phyloP scores from a whole-genome alignment of 2,888 invertebrate species.

The Andrena minutula region DNA sequence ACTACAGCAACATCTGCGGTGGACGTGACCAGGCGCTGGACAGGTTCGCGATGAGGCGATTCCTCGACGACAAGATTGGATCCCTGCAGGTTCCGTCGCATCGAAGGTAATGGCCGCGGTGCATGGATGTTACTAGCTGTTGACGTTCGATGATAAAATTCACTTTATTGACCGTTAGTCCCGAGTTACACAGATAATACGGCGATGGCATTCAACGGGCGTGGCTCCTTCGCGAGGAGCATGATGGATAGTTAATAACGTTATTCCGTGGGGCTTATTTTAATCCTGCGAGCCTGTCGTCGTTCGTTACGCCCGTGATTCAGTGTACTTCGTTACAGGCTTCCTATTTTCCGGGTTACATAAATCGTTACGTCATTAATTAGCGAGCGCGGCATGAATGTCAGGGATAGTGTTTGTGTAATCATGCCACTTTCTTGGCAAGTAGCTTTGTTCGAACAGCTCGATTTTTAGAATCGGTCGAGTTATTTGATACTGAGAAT shows the following conservation, averaged over 20 bases:
- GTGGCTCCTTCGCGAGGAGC: conserved; percentile 4
- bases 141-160: conserved; percentile 49
- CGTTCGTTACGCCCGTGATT: conserved; percentile 10
- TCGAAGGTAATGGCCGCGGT: conserved; percentile 86
- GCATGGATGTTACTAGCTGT: conserved; percentile 40
- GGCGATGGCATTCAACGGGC: conserved; percentile 27
- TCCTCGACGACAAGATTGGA: conserved; percentile 93
- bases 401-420: neutral
- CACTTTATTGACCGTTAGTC: conserved; percentile 37
- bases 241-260: conserved; percentile 23
- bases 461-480: neutral
- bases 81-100: conserved; percentile 91
- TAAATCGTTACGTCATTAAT: conserved; percentile 32
- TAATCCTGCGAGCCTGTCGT: conserved; percentile 1
- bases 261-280: conserved; percentile 27
- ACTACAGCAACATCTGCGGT: conserved; percentile 97
- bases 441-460: neutral
- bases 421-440: neutral
- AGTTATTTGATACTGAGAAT: neutral
- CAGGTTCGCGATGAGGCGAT: conserved; percentile 96
- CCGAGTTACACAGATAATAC: conserved; percentile 52
- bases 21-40: conserved; percentile 93
- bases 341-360: neutral
- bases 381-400: neutral
- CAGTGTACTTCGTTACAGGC: neutral